phyloP scores from a whole-genome alignment of 2,113 vertebrate species.

The Psammodynastes pulverulentus region DNA sequence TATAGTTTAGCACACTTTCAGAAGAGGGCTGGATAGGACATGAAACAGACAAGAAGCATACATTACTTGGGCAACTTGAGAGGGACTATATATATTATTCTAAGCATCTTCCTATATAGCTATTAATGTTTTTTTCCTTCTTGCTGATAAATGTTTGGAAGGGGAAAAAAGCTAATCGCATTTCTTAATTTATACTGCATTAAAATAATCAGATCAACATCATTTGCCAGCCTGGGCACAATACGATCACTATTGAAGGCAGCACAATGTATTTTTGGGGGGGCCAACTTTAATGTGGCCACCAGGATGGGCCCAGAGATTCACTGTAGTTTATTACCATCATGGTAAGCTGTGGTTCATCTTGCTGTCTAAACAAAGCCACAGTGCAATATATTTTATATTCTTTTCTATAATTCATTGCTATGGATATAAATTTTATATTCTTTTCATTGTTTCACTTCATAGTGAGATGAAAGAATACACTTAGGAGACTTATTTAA shows the following conservation, averaged over 20 bases:
- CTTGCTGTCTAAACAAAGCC: neutral
- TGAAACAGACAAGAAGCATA: neutral
- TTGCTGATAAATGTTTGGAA: neutral
- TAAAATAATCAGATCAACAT: neutral
- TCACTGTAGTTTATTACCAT: neutral
- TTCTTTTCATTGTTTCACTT: constrained; percentile 63
- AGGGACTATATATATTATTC: neutral
- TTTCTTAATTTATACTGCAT: neutral
- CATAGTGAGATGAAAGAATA: constrained; percentile 58
- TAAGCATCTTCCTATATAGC: neutral
- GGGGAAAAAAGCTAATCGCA: neutral
- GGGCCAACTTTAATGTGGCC: neutral
- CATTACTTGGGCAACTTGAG: neutral
- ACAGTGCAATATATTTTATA: constrained; percentile 54
- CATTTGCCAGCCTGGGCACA: neutral
- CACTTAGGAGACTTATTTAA: constrained; percentile 50
- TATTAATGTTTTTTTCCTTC: neutral
- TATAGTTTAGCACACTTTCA: neutral
- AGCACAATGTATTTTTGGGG: neutral
- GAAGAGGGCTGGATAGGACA: neutral
- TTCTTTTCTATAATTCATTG: too few relatives aligned
- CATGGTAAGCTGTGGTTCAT: neutral
- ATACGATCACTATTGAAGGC: neutral
- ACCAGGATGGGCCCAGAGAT: neutral
- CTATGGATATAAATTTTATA: constrained; percentile 56